phyloP scores from a whole-genome alignment of 1,140 invertebrate genomes.

The Temnothorax curvispinosus region DNA sequence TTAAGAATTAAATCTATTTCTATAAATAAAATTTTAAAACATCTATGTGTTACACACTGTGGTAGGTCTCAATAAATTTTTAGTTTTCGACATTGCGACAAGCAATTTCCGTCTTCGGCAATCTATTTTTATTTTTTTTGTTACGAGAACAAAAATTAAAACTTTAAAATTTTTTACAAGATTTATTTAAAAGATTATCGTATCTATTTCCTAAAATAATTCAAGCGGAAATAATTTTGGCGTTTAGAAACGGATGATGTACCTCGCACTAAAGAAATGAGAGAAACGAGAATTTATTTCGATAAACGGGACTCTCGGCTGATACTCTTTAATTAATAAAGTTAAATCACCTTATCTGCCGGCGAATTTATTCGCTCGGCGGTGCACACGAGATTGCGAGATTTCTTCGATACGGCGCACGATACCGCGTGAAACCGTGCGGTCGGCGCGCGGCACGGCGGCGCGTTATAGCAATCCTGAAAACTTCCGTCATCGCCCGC shows the following conservation, averaged over 20 bases:
- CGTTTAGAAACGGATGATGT: not conserved
- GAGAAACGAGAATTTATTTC: slow-evolving; percentile 3
- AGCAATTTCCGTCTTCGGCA: not conserved
- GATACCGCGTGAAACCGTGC: slow-evolving; percentile 21
- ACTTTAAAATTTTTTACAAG: no score
- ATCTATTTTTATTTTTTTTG: not conserved
- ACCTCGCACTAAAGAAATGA: not conserved
- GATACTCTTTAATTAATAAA: slow-evolving; percentile 36
- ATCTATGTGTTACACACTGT: not conserved
- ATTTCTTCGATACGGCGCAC: slow-evolving; percentile 35
- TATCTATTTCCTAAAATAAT: not conserved
- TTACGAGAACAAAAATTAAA: no score
- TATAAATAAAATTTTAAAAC: not conserved
- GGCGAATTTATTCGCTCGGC: slow-evolving; percentile 44
- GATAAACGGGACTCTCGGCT: not conserved
- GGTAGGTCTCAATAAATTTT: not conserved
- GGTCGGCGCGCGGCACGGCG: not conserved
- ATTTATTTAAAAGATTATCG: not conserved
- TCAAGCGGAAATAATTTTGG: slow-evolving; percentile 2
- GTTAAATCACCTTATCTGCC: slow-evolving; percentile 17
- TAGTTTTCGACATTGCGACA: not conserved
- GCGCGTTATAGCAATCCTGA: slow-evolving; percentile 42
- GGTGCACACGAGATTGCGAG: slow-evolving; percentile 24
- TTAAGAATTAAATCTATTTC: not conserved
- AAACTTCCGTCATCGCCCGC: slow-evolving; percentile 61